phyloP scores from a whole-genome alignment of 2,113 vertebrate species.

The Talpa occidentalis region DNA sequence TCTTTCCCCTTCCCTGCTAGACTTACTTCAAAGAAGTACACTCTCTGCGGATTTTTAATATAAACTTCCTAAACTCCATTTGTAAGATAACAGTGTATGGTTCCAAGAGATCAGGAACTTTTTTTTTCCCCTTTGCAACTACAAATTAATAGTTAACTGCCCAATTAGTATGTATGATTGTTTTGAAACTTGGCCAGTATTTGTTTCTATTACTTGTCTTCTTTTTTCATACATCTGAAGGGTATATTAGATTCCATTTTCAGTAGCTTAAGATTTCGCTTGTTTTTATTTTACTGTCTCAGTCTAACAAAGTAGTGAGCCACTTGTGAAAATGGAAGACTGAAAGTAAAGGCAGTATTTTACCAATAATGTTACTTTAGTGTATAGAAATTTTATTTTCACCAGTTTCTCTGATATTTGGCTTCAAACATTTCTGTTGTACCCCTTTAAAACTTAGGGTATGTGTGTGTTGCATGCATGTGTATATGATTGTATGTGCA shows the following conservation, averaged over 20 bases:
- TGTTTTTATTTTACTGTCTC: constrained; percentile 40
- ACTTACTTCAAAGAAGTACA: not conserved
- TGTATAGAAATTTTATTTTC: not conserved
- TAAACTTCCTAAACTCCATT: not conserved
- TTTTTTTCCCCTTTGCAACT: not conserved
- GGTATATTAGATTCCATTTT: not conserved
- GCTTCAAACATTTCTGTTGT: not conserved
- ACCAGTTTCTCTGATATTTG: not conserved
- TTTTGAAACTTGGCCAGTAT: constrained; percentile 31
- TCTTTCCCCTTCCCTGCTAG: not conserved
- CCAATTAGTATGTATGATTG: not conserved
- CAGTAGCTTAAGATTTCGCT: not conserved
- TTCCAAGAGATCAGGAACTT: not conserved
- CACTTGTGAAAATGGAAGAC: not conserved
- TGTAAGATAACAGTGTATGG: not conserved
- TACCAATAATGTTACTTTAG: not conserved
- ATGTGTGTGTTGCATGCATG: not conserved
- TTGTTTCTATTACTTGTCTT: constrained; percentile 11
- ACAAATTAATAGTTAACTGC: not conserved
- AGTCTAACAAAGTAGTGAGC: not conserved
- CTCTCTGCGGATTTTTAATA: not conserved
- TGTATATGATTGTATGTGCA: not conserved
- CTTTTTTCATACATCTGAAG: not conserved
- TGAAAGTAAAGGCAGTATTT: not conserved
- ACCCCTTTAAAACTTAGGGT: not conserved